Conservation (phyloP, 2,888 invertebrate genomes). For the Orchesella flavescens region DNA sequence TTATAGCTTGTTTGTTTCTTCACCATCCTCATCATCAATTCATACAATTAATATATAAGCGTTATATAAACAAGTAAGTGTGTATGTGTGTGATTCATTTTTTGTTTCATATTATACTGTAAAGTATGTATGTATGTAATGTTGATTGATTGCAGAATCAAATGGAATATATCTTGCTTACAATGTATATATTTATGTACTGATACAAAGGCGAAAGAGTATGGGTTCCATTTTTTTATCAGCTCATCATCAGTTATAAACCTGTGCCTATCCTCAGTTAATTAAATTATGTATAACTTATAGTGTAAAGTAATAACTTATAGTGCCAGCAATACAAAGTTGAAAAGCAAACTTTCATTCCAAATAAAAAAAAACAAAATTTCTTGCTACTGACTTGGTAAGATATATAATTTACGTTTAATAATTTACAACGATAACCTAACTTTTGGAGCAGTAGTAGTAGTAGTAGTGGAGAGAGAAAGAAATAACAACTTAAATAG, state of each 20-base stretch:
- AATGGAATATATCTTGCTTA: slow-evolving; percentile 55
- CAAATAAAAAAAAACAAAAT: not conserved
- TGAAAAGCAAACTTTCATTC: not conserved
- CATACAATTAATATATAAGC: slow-evolving; percentile 49
- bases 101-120: slow-evolving; percentile 5
- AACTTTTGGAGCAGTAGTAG: no score
- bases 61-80: slow-evolving; percentile 50
- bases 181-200: slow-evolving; percentile 47
- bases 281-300: slow-evolving; percentile 14
- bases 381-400: not conserved
- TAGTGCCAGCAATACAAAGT: slow-evolving; percentile 39
- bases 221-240: slow-evolving; percentile 60
- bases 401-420: no score
- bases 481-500: slow-evolving; percentile 32
- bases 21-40: slow-evolving; percentile 3
- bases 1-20: slow-evolving; percentile 21
- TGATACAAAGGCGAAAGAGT: slow-evolving; percentile 65
- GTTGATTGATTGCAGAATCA: slow-evolving; percentile 55
- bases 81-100: slow-evolving; percentile 4
- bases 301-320: no score
- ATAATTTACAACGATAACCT: no score
- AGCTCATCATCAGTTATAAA: slow-evolving; percentile 58
- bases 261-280: slow-evolving; percentile 57
- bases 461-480: slow-evolving; percentile 21
- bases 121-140: not conserved